A percentile compares a stretch with the other conserved stretches of the same genome.
Evolutionary conservation across 53 echinoderm and acorn worm species (phyloP).

Genomic region (Echinarachnius parma): DNA sequence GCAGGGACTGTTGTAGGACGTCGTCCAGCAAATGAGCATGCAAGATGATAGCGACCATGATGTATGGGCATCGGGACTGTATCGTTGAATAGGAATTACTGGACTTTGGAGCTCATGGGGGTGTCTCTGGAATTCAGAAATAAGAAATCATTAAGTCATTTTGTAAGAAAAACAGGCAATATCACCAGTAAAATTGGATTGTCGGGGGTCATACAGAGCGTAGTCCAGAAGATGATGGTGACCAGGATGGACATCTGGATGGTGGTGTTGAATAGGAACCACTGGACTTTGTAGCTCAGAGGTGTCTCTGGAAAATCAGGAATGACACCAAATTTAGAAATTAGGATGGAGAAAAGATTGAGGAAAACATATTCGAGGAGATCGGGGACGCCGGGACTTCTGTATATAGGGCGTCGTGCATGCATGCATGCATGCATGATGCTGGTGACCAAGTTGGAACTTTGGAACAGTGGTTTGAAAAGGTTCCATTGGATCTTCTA

Average conservation of each 20-base stretch:
- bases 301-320: slow-evolving; percentile 5
- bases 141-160: too few species aligned
- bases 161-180: too few species aligned
- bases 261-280: slow-evolving; percentile 40
- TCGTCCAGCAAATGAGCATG: slow-evolving; percentile 58
- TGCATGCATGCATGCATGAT: too few species aligned
- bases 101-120: slow-evolving; percentile 45
- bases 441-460: slow-evolving; percentile 31
- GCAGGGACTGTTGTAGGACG: slow-evolving; percentile 24
- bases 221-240: slow-evolving; percentile 34
- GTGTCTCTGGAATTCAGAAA: slow-evolving; percentile 15
- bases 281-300: slow-evolving; percentile 30
- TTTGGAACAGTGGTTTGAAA: slow-evolving; percentile 13
- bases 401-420: slow-evolving; percentile 51
- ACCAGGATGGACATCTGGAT: slow-evolving; percentile 28
- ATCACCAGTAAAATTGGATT: too few species aligned
- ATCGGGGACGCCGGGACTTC: neutral
- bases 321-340: too few species aligned
- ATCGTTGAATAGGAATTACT: slow-evolving; percentile 56
- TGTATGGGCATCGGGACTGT: slow-evolving; percentile 34
- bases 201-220: neutral
- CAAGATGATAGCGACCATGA: slow-evolving; percentile 51
- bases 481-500: slow-evolving; percentile 46
- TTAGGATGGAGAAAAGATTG: too few species aligned
- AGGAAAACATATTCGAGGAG: too few species aligned